Evolutionary conservation across 2,113 vertebrate genomes (phyloP), one percentile per base, ranked within the genome.

Genomic region (Girardinichthys multiradiatus): DNA sequence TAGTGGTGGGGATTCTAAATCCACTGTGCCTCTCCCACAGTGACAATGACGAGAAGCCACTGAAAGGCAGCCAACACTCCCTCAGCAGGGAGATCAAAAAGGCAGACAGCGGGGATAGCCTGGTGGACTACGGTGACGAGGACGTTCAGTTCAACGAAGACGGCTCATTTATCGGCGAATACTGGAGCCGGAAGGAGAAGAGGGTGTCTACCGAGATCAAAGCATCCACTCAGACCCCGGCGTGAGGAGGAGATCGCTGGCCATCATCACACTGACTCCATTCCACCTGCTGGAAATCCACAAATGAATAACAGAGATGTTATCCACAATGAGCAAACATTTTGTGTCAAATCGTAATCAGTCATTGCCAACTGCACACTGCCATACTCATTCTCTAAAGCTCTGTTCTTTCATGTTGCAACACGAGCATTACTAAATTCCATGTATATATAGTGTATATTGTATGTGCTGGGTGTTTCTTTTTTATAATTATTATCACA

Each of bases 81-180:
- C 90, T 98, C 33, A 92, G 93, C 71, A 94, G 95, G 76, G 93
- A 95, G 74, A 94, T 96, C 87, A 97, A 96, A 89, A 92, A 93
- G 24, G 95, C 94, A 4, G 96, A 94, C 86, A 98, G 98, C 57
- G 96, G 96, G 67, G 98, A 99, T 93, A 99, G 98, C 89, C 91
- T 99, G 89, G 98, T 96, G 76, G 96, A 97, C 87, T 99, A 98
- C 29, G 96, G 96, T 35, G 97, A 97, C 1, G 97, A 97, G 86
- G 97, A 98, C 1, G 95, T 84, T 57, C 95, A 98, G 79, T 99
- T 99, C 94, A 97, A 95, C 45, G 98, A 99, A 93, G 98, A 99
- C 14, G 98, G 98, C 57, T 99, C 97, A 13, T 99, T 99, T 80
- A 99, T 98, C 70, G 98, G 98, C 4, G 97, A 97, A 89, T 99